These are phyloP conservation scores for Ochropacha duplaris DNA, from an alignment of 2,888 invertebrate species.

Conservation along the genomic window DNA sequence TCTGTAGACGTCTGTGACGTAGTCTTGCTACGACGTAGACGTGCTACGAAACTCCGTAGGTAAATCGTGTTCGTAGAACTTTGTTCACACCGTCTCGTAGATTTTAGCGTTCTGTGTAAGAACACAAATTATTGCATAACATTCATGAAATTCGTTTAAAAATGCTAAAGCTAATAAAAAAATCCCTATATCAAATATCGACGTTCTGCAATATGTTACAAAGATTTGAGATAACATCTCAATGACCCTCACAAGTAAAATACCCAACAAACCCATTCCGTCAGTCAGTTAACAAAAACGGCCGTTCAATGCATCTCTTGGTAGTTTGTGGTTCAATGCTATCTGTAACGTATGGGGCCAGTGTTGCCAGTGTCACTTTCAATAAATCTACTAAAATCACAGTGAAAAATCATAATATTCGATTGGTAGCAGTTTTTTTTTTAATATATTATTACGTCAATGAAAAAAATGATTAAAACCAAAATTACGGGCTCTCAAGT, in stretches of 20 bases:
- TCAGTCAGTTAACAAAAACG: background rate
- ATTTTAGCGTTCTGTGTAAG: too few species aligned
- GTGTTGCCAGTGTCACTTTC: background rate
- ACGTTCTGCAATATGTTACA: background rate
- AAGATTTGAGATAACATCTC: background rate
- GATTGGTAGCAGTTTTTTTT: too few species aligned
- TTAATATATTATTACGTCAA: too few species aligned
- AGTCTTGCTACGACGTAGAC: background rate
- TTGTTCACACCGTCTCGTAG: too few species aligned
- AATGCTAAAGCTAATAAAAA: background rate
- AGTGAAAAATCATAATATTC: background rate
- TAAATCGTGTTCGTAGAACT: background rate
- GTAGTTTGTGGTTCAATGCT: conserved; percentile 3
- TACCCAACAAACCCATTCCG: background rate
- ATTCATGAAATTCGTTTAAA: too few species aligned
- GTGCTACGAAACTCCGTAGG: background rate
- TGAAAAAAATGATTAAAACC: too few species aligned
- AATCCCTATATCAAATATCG: background rate
- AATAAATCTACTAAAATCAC: background rate
- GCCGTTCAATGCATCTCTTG: too few species aligned
- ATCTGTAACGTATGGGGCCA: conserved; percentile 1
- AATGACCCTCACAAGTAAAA: background rate
- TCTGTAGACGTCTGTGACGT: background rate
- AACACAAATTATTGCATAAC: too few species aligned
- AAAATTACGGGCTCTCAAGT: too few species aligned